Evolutionary conservation across 2,888 invertebrate genomes (phyloP).

Genomic region (Heterodera filipjevi): DNA sequence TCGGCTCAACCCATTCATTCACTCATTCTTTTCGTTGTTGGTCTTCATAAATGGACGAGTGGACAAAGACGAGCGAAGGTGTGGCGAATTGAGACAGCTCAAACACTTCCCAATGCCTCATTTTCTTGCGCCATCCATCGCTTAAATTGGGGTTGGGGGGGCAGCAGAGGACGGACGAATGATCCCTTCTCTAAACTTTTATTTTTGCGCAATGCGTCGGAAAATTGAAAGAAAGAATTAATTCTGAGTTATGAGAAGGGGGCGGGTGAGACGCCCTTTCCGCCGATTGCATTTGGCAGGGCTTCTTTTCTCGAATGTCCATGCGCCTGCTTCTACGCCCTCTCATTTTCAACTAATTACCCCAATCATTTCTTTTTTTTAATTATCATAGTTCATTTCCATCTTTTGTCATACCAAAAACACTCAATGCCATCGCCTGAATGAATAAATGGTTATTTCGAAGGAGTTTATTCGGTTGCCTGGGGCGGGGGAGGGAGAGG

Average conservation of each 20-base stretch:
- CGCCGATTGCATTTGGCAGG: no score
- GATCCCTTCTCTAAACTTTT: background rate
- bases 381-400: background rate
- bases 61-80: background rate
- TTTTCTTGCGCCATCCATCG: background rate
- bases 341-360: background rate
- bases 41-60: conserved; percentile 1
- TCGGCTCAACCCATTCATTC: background rate
- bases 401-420: background rate
- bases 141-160: background rate
- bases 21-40: background rate
- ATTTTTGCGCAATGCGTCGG: background rate
- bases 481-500: no score
- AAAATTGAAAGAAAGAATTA: background rate
- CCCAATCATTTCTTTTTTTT: background rate
- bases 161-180: background rate
- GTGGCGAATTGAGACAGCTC: background rate
- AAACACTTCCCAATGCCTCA: background rate
- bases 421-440: background rate
- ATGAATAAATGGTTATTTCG: background rate
- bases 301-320: background rate
- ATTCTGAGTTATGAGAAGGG: no score
- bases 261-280: background rate
- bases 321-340: background rate
- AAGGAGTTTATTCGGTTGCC: no score